Base-by-base conservation (phyloP, 1,140 invertebrate species). In the Tetragnatha versicolor region DNA sequence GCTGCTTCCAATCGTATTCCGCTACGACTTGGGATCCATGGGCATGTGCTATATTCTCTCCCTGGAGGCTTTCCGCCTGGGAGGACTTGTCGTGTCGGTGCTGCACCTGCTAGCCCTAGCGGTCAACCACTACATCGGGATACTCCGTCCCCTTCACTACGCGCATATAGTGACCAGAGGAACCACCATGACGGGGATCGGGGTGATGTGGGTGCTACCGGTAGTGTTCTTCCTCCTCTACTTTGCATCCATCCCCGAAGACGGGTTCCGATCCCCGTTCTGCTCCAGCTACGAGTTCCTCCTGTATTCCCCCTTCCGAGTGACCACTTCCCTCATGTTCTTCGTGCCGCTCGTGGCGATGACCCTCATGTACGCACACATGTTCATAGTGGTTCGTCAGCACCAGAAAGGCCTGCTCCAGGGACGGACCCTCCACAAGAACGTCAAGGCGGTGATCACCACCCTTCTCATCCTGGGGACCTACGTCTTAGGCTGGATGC, bases 41-140 rank as follows among this genome's bases (percentile, higher is more conserved):
- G 63, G 79, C 31, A 73, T 69, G 0, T 89, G 88, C 79, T 82
- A 83, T 51, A 79, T 81, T 31, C 79, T 88, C 37, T 82, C 82
- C 3, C 73, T 90, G 6, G 89, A 90, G 84, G 88, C 87, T 6
- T 84, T 89, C 33, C 83, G 90, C 73, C 81, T 90, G 47, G 88
- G 88, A 5, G 87, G 87, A 2, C 84, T 90, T 39, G 86, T 91
- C 12, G 89, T 90, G 10, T 90, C 90, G 0, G 88, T 91, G 2
- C 84, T 88, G 7, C 91, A 92, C 83, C 86, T 93, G 5, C 82
- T 91, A 14, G 89, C 89, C 2, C 86, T 93, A 35, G 90, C 91
- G 5, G 83, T 91, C 20, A 91, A 92, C 83, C 92, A 93, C 82
- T 91, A 90, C 84, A 84, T 91, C 22, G 91, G 91, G 20, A 90